Evolutionary conservation across 2,888 invertebrate genomes (phyloP), one percentile per base, ranked within the genome.

Genomic region (Apotomis turbidana): DNA sequence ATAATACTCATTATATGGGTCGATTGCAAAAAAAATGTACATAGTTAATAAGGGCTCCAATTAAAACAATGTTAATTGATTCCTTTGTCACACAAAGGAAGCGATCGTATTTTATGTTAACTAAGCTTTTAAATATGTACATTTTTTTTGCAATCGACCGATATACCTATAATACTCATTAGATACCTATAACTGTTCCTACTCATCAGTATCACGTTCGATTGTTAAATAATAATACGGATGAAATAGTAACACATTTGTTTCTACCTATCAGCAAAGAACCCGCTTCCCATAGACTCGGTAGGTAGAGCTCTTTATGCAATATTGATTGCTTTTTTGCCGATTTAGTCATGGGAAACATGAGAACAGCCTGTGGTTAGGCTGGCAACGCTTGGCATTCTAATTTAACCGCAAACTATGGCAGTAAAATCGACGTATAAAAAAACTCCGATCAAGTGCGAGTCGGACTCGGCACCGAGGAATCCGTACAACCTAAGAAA

Each of bases 281-380:
- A 66, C 41, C 44, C 55, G 57, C 66, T 66, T 66, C 66, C 66
- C 66, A 66, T 57, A 57, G 36, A 66, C 55, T 64, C 64, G 4
- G 44, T 27, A 46, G 4, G 44, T 27, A 46, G 27, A 36, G 46
- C n/a, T 46, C 55, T 66, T 66, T 66, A 66, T 66, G 55, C 44
- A 66, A 66, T 54, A 36, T 51, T 49, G 54, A 64, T 64, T 66
- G 46, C 54, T 64, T 66, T 64, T 64, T 64, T 64, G 54, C 41
- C 6, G 36, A 41, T 66, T 49, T 66, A 44, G 57, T 13, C 66
- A 66, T 66, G 66, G 66, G 66, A 66, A 66, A 66, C 27, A 6
- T 36, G 15, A 15, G 64, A 44, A 55, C 64, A 66, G 57, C 66
- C 57, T 46, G 66, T 66, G 66, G 66, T 66, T 66, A 66, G 55